phyloP scores from a whole-genome alignment of 2,113 vertebrate species.

The Acrocephalus kingi region DNA sequence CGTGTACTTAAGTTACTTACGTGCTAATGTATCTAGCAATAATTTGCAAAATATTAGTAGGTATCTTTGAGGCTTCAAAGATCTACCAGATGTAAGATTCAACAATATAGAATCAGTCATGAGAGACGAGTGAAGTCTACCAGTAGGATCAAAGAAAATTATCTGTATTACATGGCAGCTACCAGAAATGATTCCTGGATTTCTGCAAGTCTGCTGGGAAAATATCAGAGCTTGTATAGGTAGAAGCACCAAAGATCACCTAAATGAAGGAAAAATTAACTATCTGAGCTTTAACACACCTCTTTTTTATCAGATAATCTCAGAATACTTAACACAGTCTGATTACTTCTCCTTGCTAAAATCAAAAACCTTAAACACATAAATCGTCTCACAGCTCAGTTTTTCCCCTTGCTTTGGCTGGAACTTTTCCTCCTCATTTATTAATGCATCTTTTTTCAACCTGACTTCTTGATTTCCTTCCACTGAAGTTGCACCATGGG shows the following conservation, averaged over 20 bases:
- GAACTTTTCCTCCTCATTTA: not conserved
- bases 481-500: not conserved
- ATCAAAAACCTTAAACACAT: not conserved
- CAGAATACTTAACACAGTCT: not conserved
- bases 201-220: not conserved
- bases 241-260: not conserved
- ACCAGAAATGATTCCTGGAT: not conserved
- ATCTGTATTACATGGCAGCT: not conserved
- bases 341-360: not conserved
- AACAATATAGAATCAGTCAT: rapidly evolving
- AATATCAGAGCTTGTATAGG: not conserved
- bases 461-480: not conserved
- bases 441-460: not conserved
- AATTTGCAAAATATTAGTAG: not conserved
- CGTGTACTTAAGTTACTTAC: not conserved
- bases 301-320: not conserved
- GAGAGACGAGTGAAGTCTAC: not conserved
- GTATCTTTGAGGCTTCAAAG: not conserved
- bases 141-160: not conserved
- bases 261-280: not conserved
- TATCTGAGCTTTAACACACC: not conserved
- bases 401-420: not conserved
- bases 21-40: not conserved
- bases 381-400: not conserved
- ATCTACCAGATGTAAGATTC: not conserved